A percentile compares a stretch with the other conserved stretches of the same genome.
phyloP scores from a whole-genome alignment of 1,140 invertebrate genomes.

The Nephila pilipes region DNA sequence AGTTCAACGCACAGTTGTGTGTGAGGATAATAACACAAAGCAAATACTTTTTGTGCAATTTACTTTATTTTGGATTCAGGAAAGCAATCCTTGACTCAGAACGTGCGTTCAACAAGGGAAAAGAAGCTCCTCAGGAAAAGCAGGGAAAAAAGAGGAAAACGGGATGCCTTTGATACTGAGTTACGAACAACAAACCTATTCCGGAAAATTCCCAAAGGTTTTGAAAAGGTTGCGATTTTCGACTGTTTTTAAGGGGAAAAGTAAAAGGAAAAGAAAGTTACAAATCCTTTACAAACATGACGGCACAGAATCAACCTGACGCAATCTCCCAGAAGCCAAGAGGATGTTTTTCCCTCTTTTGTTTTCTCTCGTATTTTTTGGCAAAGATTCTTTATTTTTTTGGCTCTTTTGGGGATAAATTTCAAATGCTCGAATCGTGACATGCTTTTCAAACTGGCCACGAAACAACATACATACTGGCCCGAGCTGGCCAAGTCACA shows the following conservation, averaged over 20 bases:
- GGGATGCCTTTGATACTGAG: constrained; percentile 25
- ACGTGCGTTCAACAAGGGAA: constrained; percentile 21
- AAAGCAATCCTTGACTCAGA: neutral
- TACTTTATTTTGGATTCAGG: constrained; percentile 27
- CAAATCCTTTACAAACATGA: constrained; percentile 49
- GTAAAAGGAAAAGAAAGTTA: constrained; percentile 45
- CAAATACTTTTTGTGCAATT: constrained; percentile 30
- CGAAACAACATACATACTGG: neutral
- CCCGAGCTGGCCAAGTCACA: constrained; percentile 27
- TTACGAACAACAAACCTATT: constrained; percentile 45
- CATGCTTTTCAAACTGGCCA: constrained; percentile 49
- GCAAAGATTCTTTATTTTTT: constrained; percentile 28
- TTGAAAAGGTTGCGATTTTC: constrained; percentile 64
- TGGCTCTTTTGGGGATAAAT: constrained; percentile 57
- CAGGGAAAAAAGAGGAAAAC: neutral
- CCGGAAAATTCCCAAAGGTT: constrained; percentile 48
- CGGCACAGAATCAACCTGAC: constrained; percentile 45
- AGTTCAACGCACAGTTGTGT: no score
- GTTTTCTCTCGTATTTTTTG: constrained; percentile 30
- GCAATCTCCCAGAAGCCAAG: constrained; percentile 32
- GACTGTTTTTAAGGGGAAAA: constrained; percentile 41
- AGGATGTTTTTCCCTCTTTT: constrained; percentile 16
- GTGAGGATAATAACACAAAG: constrained; percentile 6
- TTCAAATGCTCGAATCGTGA: constrained; percentile 58
- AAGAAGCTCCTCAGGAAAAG: neutral